Conservation (phyloP, 2,888 invertebrate species). For the Drosophila emarginata region DNA sequence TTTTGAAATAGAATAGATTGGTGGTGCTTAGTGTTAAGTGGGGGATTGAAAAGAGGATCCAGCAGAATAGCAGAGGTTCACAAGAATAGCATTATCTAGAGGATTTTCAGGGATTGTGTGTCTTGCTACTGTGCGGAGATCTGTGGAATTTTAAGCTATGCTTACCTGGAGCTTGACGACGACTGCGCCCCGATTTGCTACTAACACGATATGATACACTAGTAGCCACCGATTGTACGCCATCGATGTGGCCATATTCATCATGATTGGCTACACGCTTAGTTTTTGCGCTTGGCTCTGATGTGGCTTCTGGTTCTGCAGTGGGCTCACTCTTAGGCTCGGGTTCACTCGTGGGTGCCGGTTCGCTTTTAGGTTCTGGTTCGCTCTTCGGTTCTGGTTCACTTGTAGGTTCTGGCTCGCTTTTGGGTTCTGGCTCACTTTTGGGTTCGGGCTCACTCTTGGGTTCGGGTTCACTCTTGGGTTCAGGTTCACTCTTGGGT, state of each 20-base stretch:
- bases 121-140: not conserved
- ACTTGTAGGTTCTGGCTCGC: slow-evolving; percentile 82
- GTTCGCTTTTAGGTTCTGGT: slow-evolving; percentile 52
- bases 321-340: slow-evolving; percentile 79
- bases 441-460: slow-evolving; percentile 83
- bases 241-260: slow-evolving; percentile 83
- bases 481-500: slow-evolving; percentile 77
- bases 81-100: slow-evolving; percentile 1
- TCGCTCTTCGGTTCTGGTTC: slow-evolving; percentile 81
- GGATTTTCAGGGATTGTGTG: slow-evolving; percentile 3
- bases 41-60: slow-evolving; percentile 5
- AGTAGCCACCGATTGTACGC: slow-evolving; percentile 88
- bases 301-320: slow-evolving; percentile 82
- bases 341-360: slow-evolving; percentile 13
- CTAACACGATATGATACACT: slow-evolving; percentile 92
- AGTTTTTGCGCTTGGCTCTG: slow-evolving; percentile 81
- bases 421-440: slow-evolving; percentile 82
- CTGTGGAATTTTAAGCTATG: not conserved
- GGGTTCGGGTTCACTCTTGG: slow-evolving; percentile 81
- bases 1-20: slow-evolving; percentile 9
- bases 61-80: slow-evolving; percentile 6
- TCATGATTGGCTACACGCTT: slow-evolving; percentile 84
- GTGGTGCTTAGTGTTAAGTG: slow-evolving; percentile 10
- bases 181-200: slow-evolving; percentile 82
- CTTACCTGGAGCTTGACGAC: slow-evolving; percentile 74